Evolutionary conservation across 2,888 invertebrate species (phyloP).

Genomic region (Crematogaster levior): DNA sequence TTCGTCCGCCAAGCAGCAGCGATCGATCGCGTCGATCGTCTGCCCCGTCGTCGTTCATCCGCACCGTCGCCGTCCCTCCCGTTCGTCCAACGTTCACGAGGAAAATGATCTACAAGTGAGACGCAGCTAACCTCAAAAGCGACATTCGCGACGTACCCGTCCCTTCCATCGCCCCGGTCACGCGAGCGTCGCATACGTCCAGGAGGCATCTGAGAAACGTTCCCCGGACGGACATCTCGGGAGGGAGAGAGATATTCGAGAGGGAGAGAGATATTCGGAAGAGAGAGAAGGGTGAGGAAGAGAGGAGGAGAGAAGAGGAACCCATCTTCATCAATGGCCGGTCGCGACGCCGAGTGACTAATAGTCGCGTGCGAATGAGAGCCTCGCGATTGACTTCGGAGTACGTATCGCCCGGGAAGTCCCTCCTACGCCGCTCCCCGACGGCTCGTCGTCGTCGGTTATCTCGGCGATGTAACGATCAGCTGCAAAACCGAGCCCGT

Average conservation of each 20-base stretch:
- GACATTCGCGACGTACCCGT: neutral
- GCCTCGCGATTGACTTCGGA: neutral
- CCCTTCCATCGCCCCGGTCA: neutral
- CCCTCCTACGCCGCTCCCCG: neutral
- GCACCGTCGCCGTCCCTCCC: neutral
- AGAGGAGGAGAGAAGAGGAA: neutral
- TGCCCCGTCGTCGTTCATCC: too few relatives aligned
- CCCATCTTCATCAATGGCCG: neutral
- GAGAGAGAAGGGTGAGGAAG: neutral
- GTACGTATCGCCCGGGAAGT: conserved; percentile 22
- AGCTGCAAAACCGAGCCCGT: neutral
- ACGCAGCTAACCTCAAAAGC: conserved; percentile 39
- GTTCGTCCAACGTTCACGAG: neutral
- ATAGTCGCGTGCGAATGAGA: conserved; percentile 31
- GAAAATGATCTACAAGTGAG: neutral
- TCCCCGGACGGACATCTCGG: neutral
- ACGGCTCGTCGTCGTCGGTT: neutral
- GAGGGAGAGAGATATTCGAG: neutral
- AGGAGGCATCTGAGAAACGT: neutral
- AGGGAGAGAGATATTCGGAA: neutral
- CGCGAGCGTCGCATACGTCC: neutral
- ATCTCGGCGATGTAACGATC: neutral
- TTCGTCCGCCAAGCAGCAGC: neutral
- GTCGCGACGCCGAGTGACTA: conserved; percentile 20
- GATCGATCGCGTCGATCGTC: neutral